Base-by-base conservation (phyloP, 2,888 invertebrate species). In the Ceramica pisi region DNA sequence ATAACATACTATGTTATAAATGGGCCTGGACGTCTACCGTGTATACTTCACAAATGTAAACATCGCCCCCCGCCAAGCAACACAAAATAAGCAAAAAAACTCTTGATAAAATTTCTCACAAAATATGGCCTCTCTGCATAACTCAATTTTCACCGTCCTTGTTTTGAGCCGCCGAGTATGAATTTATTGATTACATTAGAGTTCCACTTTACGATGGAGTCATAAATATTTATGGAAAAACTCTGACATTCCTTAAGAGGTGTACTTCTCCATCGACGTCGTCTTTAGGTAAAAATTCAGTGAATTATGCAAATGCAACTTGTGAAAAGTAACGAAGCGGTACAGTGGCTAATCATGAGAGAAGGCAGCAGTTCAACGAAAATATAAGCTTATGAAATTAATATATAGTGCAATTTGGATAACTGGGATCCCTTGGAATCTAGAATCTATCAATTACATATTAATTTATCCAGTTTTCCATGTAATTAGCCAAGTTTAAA, bases 161-260 rank as follows among this genome's bases (percentile, higher is more conserved):
- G 63, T 74, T 77, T 64, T 70, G 31, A 53, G 61, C 50, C 53
- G 1, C 60, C 35, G 19, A 56, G 64, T 56, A 64, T 74, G 26
- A 61, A 64, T 80, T 68, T 74, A 68, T 65, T 74, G 50, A 61
- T 74, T 61, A 46, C 23, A 68, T 68, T 64, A 61, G 23, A 67
- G 53, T 79, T 61, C 26, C 72, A 71, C 75, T 79, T 79, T 61
- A 61, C 75, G 74, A 67, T 56, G 51, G 41, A 53, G 35, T 61
- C 53, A 78, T 76, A 68, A 80, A 78, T 78, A 78, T 78, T 80
- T 68, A 78, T 68, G 51, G 21, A 55, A 23, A 67, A 64, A 61
- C 60, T 67, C 63, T 64, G 55, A 80, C 51, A 64, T 62, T 59
- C 61, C 64, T 31, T 55, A 61, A 61, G 38, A 61, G 61, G 51